A percentile compares a stretch with the other conserved stretches of the same genome.
phyloP scores from a whole-genome alignment of 35 echinoderm and acorn worm species.

The Apostichopus californicus region DNA sequence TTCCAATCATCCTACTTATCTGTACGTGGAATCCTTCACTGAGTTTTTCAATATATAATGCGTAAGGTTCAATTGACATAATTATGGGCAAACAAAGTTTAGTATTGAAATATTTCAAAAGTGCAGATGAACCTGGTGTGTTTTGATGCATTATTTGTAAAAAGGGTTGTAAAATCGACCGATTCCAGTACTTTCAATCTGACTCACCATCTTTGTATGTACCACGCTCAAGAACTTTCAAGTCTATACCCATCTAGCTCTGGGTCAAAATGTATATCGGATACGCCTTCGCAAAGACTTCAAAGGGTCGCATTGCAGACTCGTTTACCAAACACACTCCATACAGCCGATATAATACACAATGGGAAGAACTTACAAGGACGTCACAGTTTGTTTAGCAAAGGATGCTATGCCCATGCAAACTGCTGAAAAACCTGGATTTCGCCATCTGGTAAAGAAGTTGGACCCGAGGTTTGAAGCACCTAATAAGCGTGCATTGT shows the following conservation, averaged over 20 bases:
- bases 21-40: no score
- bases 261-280: background rate
- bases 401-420: background rate
- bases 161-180: background rate
- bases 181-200: background rate
- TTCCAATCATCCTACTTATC: no score
- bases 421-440: slow-evolving; percentile 33
- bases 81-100: background rate
- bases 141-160: background rate
- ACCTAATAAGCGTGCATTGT: background rate
- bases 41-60: no score
- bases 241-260: background rate
- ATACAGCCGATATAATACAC: background rate
- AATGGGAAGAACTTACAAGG: background rate
- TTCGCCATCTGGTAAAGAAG: slow-evolving; percentile 3
- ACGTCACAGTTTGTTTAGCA: slow-evolving; percentile 19
- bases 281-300: background rate
- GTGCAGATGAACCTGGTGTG: background rate
- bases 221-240: background rate
- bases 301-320: no score
- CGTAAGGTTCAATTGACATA: no score
- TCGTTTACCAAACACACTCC: no score
- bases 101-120: background rate
- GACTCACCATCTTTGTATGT: background rate
- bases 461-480: background rate